Conservation (phyloP, 2,797 vertebrate species). For the Pithecia hirsuta region DNA sequence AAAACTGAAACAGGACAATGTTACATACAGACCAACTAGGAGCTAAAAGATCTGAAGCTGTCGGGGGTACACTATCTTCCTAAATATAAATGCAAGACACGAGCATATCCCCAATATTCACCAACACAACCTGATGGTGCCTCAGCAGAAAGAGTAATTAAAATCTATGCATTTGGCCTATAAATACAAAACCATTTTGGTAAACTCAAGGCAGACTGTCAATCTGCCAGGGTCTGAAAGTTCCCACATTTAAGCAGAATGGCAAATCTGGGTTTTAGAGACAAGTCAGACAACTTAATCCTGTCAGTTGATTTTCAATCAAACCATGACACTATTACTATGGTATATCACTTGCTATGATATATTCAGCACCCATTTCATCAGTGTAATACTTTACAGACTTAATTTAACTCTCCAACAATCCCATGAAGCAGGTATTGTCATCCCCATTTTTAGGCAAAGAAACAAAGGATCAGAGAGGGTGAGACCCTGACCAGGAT, state of each 20-base stretch:
- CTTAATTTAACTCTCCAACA: neutral
- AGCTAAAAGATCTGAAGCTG: neutral
- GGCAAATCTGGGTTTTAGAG: neutral
- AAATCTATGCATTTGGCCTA: neutral
- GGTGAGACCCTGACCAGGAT: neutral
- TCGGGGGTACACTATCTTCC: neutral
- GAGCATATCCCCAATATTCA: neutral
- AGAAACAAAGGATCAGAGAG: neutral
- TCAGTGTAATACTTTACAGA: neutral
- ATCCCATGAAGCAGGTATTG: neutral
- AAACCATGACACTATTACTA: neutral
- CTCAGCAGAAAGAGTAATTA: neutral
- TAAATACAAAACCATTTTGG: neutral
- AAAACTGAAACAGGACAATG: constrained; percentile 84
- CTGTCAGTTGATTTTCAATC: neutral
- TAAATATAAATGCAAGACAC: neutral
- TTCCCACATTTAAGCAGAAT: neutral
- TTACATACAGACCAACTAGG: neutral
- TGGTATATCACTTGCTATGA: neutral
- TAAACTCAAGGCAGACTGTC: neutral
- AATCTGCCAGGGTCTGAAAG: neutral
- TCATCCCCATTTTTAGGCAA: neutral
- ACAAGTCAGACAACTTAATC: neutral
- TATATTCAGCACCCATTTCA: accelerated
- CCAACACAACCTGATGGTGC: accelerated